Evolutionary conservation across 2,888 invertebrate genomes (phyloP), one percentile per base, ranked within the genome.

Genomic region (Clunio marinus): DNA sequence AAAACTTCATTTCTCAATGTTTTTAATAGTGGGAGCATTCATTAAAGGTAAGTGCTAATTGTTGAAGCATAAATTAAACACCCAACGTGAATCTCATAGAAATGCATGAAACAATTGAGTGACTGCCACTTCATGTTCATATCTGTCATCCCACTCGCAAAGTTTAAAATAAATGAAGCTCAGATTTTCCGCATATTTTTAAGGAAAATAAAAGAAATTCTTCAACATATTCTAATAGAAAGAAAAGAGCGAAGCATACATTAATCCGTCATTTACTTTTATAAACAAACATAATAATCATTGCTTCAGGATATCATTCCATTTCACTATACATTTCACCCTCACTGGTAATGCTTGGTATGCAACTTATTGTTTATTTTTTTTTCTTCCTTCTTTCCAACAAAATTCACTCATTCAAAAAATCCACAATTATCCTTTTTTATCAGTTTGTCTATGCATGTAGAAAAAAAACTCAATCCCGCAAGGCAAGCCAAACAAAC

Each of bases 381-480:
- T 41, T 41, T 15, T 15, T 15, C 15, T 41, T 41, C n/a, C n/a
- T n/a, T n/a, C n/a, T 41, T 15, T 41, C 22, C 8, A n/a, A 28
- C 59, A 25, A 20, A 41, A 62, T 22, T 62, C 22, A 22, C 20
- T 41, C 62, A 62, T 62, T 62, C 25, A 41, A 41, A 62, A 62
- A 62, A 41, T 62, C 62, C n/a, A 41, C 62, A 62, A 62, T 62
- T 62, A 62, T 15, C 20, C 35, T 32, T 58, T 58, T 58, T 58
- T 32, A 32, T 13, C 17, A 22, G n/a, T n/a, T n/a, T n/a, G n/a
- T n/a, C n/a, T n/a, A n/a, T n/a, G n/a, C n/a, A n/a, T n/a, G n/a
- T n/a, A n/a, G n/a, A n/a, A 22, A 17, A n/a, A 22, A 51, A 45
- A 51, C 10, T 51, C 17, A 51, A n/a, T n/a, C 22, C 51, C 35